Conservation (phyloP, 1,140 invertebrate genomes). For the Drepana arcuata region DNA sequence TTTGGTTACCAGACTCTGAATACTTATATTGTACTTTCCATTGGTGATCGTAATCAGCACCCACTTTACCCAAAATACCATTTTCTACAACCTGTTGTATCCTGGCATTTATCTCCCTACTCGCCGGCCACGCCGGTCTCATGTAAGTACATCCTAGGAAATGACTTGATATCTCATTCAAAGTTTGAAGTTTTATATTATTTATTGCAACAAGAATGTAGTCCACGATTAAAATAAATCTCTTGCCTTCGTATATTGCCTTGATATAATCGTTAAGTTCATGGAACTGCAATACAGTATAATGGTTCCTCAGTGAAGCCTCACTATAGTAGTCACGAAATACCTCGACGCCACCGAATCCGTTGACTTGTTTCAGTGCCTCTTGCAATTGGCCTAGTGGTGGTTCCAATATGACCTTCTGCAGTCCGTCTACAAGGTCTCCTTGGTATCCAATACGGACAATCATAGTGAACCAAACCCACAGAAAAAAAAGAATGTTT, state of each 20-base stretch:
- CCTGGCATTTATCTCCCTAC: slow-evolving; percentile 16
- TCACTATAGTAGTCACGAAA: slow-evolving; percentile 24
- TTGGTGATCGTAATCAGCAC: slow-evolving; percentile 4
- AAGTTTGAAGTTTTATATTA: slow-evolving; percentile 17
- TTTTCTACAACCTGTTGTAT: slow-evolving; percentile 20
- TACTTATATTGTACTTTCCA: slow-evolving; percentile 1
- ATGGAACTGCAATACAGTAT: slow-evolving; percentile 11
- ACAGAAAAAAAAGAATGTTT: slow-evolving; percentile 29
- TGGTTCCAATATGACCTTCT: slow-evolving; percentile 27
- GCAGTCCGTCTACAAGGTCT: slow-evolving; percentile 29
- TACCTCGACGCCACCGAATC: slow-evolving; percentile 17
- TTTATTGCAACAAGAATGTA: slow-evolving; percentile 9
- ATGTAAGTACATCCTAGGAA: slow-evolving; percentile 20
- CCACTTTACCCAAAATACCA: slow-evolving; percentile 22
- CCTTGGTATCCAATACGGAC: slow-evolving; percentile 39
- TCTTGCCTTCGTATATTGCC: slow-evolving; percentile 22
- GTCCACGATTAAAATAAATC: slow-evolving; percentile 26
- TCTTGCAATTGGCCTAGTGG: slow-evolving; percentile 20
- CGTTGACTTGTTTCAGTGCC: slow-evolving; percentile 22
- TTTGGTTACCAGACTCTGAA: not conserved
- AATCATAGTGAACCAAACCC: slow-evolving; percentile 45
- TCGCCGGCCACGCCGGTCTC: slow-evolving; percentile 34
- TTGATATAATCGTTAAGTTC: slow-evolving; percentile 16
- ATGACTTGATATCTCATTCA: slow-evolving; percentile 22
- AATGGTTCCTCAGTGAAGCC: slow-evolving; percentile 20